Base-by-base conservation (phyloP, 2,797 vertebrate species). In the Mormyrus hasselquistii region DNA sequence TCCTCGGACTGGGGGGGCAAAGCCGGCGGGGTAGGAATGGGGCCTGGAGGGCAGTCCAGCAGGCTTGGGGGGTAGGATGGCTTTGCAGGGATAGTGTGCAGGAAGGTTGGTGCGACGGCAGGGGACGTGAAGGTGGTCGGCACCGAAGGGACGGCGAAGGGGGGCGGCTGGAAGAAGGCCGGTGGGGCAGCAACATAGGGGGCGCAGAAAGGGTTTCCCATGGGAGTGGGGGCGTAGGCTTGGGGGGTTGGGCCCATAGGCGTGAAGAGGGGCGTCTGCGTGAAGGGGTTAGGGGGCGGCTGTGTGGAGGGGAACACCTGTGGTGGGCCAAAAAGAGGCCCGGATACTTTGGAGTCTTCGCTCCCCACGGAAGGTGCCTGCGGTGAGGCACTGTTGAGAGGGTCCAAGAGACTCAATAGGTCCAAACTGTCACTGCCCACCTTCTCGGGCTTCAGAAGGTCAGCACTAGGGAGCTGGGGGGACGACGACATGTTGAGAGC, bases 341-440 rank as follows among this genome's bases (percentile, higher is more conserved):
- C 93, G 59, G 93, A 91, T 0, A 93, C 34, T 5, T 73, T 44
- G 16, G 84, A 62, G 53, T 88, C 93, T 83, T 93, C 93, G 4
- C 94, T 91, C 0, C 90, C 89, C 14, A 90, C 12, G 0, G 94
- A 29, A 2, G 91, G 82, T 59, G 73, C 3, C 22, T n/a, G 62
- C 25, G 0, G 22, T 57, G 87, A 88, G 76, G 92, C 90, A 12
- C 91, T 88, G 89, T 93, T 95, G 62, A 99, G 95, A 0, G 98
- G 98, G 92, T 99, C 98, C 86, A 99, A 95, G 50, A 99, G 96
- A 87, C 95, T 96, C 1, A 99, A 94, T 89, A 99, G 95, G 89
- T 97, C 95, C 0, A 96, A 92, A 0, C 92, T 93, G 82, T 94
- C 94, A 62, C 91, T 91, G 9, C 90, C 87, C 29, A 94, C 90